Base-by-base conservation (phyloP, 2,113 vertebrate genomes). In the Oryzias celebensis region DNA sequence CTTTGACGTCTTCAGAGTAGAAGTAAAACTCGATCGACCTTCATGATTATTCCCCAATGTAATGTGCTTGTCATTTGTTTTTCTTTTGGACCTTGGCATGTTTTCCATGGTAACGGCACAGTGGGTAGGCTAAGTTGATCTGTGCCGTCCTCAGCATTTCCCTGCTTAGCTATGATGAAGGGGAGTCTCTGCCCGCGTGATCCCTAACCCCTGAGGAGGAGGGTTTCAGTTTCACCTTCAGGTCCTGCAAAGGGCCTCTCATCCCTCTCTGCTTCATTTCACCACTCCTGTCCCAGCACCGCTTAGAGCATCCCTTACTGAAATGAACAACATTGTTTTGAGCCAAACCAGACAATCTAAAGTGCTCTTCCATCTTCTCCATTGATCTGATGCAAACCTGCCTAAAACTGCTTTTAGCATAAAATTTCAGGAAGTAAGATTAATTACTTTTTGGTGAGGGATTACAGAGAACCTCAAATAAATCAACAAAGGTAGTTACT, bases 161-260 rank as follows among this genome's bases (percentile, higher is more conserved):
- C 88, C 91, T 93, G 89, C 92, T 93, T 89, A 91, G 88, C 88
- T 92, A 91, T 94, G 95, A 97, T 96, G 94, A 95, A 94, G 95
- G 93, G 89, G 94, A 93, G 92, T 94, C 73, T 94, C 92, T 94
- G 94, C 86, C 93, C 89, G 16, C 92, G 94, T 93, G 94, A 91
- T 95, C 93, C 85, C 93, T 92, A 93, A 94, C 93, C 94, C 93
- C 92, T 94, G 93, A 97, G 94, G 95, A 96, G 94, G 93, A 94
- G 89, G 88, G 91, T 93, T 96, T 97, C 94, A 46, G 80, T 96
- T 97, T 95, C 95, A 94, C 86, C 91, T 78, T 63, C 85, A 85
- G 88, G 92, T 94, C 94, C 73, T 55, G 61, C 50, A 2, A 20
- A 72, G 87, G 81, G 93, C 93, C 93, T 93, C 93, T 73, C 47